Evolutionary conservation across 1,140 invertebrate species (phyloP).

Genomic region (Prorops nasuta): DNA sequence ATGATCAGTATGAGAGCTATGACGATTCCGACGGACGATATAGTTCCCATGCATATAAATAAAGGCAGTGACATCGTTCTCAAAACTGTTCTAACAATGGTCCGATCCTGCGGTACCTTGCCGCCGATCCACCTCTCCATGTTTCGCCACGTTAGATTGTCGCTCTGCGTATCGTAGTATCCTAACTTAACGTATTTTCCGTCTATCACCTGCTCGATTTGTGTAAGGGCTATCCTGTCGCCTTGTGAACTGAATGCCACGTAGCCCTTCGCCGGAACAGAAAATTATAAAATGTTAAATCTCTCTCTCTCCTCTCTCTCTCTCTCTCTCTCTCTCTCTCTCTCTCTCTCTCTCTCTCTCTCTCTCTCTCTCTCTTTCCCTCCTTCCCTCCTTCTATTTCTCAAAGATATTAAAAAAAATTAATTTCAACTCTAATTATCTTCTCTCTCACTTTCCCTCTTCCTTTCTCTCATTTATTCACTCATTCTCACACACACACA

Average conservation of each 20-base stretch:
- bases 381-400: too few relatives aligned
- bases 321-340: too few relatives aligned
- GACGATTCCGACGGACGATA: slow-evolving; percentile 82
- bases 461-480: too few relatives aligned
- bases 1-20: slow-evolving; percentile 79
- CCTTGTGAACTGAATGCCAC: slow-evolving; percentile 96
- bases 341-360: too few relatives aligned
- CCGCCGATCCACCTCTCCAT: slow-evolving; percentile 86
- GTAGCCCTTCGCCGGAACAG: slow-evolving; percentile 80
- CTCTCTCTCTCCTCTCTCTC: neutral
- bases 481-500: too few relatives aligned
- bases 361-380: too few relatives aligned
- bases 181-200: slow-evolving; percentile 94
- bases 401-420: too few relatives aligned
- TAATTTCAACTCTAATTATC: too few relatives aligned
- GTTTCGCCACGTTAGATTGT: slow-evolving; percentile 92
- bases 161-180: slow-evolving; percentile 92
- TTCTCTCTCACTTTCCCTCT: too few relatives aligned
- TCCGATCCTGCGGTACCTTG: slow-evolving; percentile 88
- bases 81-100: slow-evolving; percentile 80
- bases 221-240: slow-evolving; percentile 96
- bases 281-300: neutral
- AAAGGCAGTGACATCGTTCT: slow-evolving; percentile 83
- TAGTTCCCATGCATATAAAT: slow-evolving; percentile 87
- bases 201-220: slow-evolving; percentile 96